Base-by-base conservation (phyloP, 2,888 invertebrate species). In the Chrysomela aeneicollis region DNA sequence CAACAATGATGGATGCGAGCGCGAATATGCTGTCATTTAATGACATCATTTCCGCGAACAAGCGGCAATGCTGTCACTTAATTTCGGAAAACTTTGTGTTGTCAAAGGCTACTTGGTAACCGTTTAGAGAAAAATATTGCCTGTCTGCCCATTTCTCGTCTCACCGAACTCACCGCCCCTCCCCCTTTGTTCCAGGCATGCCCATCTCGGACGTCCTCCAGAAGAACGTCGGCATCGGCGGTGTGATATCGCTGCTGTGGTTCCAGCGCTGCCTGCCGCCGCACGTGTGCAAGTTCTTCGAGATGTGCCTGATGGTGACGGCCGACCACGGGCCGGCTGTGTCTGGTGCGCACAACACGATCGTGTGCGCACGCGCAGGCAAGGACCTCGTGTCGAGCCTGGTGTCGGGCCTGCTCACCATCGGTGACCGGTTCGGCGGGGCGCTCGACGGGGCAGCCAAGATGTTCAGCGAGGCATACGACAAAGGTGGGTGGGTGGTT, bases 291-390 rank as follows among this genome's bases (percentile, higher is more conserved):
- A 96, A 97, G 84, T 99, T 99, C 87, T 92, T 99, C 79, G 99
- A 99, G 85, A 96, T 99, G 92, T 97, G 97, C 77, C 86, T 99
- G 68, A 98, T 99, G 90, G 94, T 99, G 68, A 98, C 98, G 0
- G 97, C 97, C 12, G 98, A 98, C 85, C 99, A 99, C 82, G 98
- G 98, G 1, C 98, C 99, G 0, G 98, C 98, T 0, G 98, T 99
- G 0, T 72, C 72, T 0, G 99, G 98, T 0, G 98, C 98, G 0
- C 98, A 98, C 84, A 98, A 98, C 83, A 98, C 98, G 15, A 98
- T 99, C 82, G 98, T 98, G 50, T 98, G 95, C 79, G 98, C 98
- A 8, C 87, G 97, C 70, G 99, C 97, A 95, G 99, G 68, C 96
- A 99, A 73, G 98, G 99, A 87, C 97, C 97, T 87, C 88, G 99